phyloP scores from a whole-genome alignment of 2,113 vertebrate species.

The Hydrochoerus hydrochaeris region DNA sequence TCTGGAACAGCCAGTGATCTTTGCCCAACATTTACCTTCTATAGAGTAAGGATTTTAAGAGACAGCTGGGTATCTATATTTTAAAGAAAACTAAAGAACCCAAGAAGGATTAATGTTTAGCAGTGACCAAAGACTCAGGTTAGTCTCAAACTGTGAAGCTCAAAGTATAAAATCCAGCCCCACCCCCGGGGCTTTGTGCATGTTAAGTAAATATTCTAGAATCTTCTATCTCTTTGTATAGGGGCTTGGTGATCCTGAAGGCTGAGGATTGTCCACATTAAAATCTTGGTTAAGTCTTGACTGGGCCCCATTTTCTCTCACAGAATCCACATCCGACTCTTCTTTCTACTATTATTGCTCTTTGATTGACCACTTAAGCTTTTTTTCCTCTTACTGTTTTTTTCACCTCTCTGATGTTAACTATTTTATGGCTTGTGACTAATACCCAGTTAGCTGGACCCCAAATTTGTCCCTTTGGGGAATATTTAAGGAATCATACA shows the following conservation, averaged over 20 bases:
- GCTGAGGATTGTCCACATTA: too few species aligned
- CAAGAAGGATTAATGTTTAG: background rate
- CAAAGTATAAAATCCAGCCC: background rate
- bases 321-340: background rate
- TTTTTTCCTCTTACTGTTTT: background rate
- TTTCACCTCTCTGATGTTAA: background rate
- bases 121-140: background rate
- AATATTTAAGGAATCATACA: background rate
- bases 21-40: background rate
- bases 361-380: background rate
- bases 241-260: background rate
- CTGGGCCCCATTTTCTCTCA: background rate
- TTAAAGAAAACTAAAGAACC: background rate
- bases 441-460: background rate
- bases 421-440: background rate
- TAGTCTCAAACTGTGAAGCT: background rate
- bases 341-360: background rate
- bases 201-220: background rate
- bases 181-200: background rate
- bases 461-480: background rate
- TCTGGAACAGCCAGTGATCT: background rate
- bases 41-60: background rate
- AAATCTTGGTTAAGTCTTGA: background rate
- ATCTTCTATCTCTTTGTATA: background rate
- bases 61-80: background rate